Evolutionary conservation across 2,113 vertebrate species (phyloP), one percentile per base, ranked within the genome.

Genomic region (Sula dactylatra): DNA sequence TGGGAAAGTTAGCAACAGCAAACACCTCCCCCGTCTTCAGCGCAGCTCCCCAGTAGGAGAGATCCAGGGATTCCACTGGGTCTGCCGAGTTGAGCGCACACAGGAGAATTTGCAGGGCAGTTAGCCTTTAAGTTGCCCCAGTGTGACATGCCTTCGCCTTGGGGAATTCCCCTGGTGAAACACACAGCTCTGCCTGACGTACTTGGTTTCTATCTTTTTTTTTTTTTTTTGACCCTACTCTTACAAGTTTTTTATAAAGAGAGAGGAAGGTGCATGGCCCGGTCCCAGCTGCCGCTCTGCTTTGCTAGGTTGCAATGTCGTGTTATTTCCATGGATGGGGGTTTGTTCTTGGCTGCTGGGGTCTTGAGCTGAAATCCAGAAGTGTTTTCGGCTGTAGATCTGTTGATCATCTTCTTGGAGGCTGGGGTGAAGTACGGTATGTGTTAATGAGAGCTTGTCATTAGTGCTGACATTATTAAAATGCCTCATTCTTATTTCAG

Each of bases 41-140:
- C 24, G 50, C 34, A 26, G 24, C 17, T 9, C 24, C 10, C 10
- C 22, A 0, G 8, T 25, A 7, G 0, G 0, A 19, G 49, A 31
- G 34, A 11, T 22, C 16, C 9, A 1, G 62, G 69, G 24, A 5
- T 72, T 9, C 42, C 61, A 6, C 3, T 11, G 2, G 67, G 24
- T 32, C 47, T 66, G 42, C 9, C 10, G 62, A 24, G 52, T 2
- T 69, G 47, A 50, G 62, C 1, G 0, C 10, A 7, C 3, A 0
- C 5, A 4, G 0, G 0, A 26, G 64, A 17, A 9, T n/a, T 66
- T 38, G n/a, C 15, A 50, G 65, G 32, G 20, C 11, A 34, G 6
- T 36, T 56, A 19, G 9, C 19, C 70, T 59, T 85, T 45, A 42
- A 20, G 83, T 76, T 78, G 27, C 29, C 31, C 25, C 22, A 34